Conservation (phyloP, 2,797 vertebrate genomes). For the Enteromius mattozi region DNA sequence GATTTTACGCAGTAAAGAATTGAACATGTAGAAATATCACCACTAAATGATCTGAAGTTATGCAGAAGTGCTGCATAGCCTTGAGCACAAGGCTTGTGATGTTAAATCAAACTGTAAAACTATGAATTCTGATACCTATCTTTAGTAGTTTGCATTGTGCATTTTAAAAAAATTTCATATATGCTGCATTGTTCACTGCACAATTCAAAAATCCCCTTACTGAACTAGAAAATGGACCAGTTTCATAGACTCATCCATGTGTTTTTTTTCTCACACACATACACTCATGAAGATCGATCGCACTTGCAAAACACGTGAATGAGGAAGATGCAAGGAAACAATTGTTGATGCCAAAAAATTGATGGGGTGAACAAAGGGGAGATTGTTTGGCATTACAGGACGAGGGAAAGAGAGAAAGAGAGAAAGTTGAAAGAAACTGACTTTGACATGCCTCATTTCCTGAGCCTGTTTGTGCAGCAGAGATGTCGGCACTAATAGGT, state of each 20-base stretch:
- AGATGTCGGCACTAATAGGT: slow-evolving; percentile 74
- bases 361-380: slow-evolving; percentile 36
- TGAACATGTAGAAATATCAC: neutral
- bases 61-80: neutral
- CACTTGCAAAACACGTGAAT: slow-evolving; percentile 71
- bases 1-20: neutral
- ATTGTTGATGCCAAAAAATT: slow-evolving; percentile 12
- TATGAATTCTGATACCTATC: neutral
- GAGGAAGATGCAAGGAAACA: slow-evolving; percentile 47
- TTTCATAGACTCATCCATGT: neutral
- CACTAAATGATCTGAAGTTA: neutral
- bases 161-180: slow-evolving; percentile 72
- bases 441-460: slow-evolving; percentile 64
- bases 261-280: neutral
- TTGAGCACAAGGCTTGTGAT: slow-evolving; percentile 6
- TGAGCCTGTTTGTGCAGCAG: slow-evolving; percentile 63
- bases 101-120: neutral
- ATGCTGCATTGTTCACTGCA: neutral
- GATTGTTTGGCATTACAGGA: slow-evolving; percentile 67
- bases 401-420: slow-evolving; percentile 45
- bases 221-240: neutral
- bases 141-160: neutral
- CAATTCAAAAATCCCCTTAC: too few relatives aligned
- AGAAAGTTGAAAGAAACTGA: slow-evolving; percentile 41
- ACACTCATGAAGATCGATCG: slow-evolving; percentile 91